Evolutionary conservation across 2,888 invertebrate species (phyloP).

Genomic region (Amphiduros pacificus): DNA sequence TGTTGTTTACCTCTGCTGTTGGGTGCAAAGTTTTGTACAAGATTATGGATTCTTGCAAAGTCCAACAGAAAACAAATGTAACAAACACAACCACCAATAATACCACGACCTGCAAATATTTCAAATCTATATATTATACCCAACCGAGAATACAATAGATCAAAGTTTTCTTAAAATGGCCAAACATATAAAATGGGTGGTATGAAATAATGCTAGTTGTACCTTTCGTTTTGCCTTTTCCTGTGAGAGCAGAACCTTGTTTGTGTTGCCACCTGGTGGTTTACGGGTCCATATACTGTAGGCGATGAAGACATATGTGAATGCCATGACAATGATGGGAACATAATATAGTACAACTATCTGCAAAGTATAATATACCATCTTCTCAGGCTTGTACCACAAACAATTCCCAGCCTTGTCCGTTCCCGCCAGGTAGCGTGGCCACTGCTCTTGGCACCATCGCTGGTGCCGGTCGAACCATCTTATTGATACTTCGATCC

Average conservation of each 20-base stretch:
- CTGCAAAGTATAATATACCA: background rate
- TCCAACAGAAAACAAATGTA: background rate
- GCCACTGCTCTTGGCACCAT: background rate
- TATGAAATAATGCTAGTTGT: too few species aligned
- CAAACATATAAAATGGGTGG: too few species aligned
- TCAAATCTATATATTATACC: too few species aligned
- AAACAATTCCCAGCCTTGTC: background rate
- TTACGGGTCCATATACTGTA: background rate
- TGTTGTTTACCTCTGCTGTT: too few species aligned
- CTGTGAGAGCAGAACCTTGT: too few species aligned
- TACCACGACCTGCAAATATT: background rate
- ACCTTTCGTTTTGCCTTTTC: too few species aligned
- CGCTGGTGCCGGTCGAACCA: background rate
- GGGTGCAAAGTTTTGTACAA: too few species aligned
- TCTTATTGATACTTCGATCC: background rate
- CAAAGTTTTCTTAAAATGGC: too few species aligned
- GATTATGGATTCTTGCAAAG: background rate
- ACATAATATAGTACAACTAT: background rate
- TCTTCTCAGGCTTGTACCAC: background rate
- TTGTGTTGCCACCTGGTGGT: too few species aligned
- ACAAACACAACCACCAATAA: background rate
- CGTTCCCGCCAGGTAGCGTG: background rate
- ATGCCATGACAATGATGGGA: background rate
- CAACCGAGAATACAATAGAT: too few species aligned
- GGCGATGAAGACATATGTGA: background rate